Percentiles rank a stretch among this genome's conserved stretches.
Evolutionary conservation across 1,140 invertebrate genomes (phyloP).

Genomic region (Radopholus similis): DNA sequence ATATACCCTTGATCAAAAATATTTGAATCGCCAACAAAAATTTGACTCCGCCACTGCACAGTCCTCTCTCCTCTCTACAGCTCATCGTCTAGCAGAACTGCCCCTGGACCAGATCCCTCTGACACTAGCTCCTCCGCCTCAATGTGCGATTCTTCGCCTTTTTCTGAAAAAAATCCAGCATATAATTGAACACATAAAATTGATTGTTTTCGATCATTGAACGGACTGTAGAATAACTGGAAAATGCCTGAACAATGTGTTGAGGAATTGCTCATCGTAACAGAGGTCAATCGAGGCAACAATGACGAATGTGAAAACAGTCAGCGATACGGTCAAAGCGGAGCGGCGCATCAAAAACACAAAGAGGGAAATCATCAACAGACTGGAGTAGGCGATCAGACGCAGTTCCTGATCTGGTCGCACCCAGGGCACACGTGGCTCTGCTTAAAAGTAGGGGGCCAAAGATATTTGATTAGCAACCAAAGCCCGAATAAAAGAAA

Average conservation of each 20-base stretch:
- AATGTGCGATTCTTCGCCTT: not conserved
- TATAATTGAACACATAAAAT: too few species aligned
- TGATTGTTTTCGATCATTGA: too few species aligned
- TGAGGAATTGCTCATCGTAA: not conserved
- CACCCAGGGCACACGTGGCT: slow-evolving; percentile 22
- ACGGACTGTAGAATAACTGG: not conserved
- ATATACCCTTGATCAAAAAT: too few species aligned
- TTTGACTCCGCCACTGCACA: too few species aligned
- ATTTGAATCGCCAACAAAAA: too few species aligned
- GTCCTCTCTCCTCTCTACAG: not conserved
- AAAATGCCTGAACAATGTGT: slow-evolving; percentile 8
- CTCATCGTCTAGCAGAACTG: too few species aligned
- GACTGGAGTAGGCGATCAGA: slow-evolving; percentile 42
- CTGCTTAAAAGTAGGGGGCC: too few species aligned
- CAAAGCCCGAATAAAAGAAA: too few species aligned
- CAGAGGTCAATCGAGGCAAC: slow-evolving; percentile 40
- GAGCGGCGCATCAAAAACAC: slow-evolving; percentile 40
- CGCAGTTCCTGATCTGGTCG: slow-evolving; percentile 46
- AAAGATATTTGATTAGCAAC: too few species aligned
- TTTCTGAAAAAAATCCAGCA: too few species aligned
- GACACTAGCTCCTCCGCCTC: too few species aligned
- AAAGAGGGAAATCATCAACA: slow-evolving; percentile 44
- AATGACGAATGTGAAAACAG: slow-evolving; percentile 30
- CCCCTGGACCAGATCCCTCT: too few species aligned
- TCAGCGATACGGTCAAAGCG: slow-evolving; percentile 29